Percentiles rank a stretch among this genome's conserved stretches.
phyloP scores from a whole-genome alignment of 2,113 vertebrate species.

The Cariama cristata region DNA sequence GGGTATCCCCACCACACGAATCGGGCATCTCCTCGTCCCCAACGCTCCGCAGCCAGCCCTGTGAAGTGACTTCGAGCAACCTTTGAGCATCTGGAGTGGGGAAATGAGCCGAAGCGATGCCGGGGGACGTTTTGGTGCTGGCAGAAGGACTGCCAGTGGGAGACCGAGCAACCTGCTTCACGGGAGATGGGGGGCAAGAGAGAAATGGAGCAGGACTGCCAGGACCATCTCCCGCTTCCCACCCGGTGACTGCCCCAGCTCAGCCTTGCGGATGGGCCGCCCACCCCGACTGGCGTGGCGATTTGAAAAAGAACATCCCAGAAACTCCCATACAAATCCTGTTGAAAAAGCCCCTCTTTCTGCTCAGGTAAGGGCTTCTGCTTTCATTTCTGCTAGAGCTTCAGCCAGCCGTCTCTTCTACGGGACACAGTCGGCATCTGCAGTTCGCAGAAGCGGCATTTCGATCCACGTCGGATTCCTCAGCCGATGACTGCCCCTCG shows the following conservation, averaged over 20 bases:
- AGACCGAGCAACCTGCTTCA: not conserved
- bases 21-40: not conserved
- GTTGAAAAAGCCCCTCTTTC: not conserved
- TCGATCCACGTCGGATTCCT: not conserved
- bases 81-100: not conserved
- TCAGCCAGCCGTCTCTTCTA: not conserved
- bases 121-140: not conserved
- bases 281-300: accelerated
- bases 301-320: not conserved
- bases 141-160: not conserved
- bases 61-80: not conserved
- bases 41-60: accelerated
- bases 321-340: not conserved
- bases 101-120: not conserved
- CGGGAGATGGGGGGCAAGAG: accelerated
- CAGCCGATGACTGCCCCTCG: not conserved
- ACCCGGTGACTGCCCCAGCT: accelerated
- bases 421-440: accelerated
- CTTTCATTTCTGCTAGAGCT: not conserved
- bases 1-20: accelerated
- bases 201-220: not conserved
- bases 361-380: not conserved
- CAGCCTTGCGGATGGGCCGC: not conserved
- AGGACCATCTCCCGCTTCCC: not conserved
- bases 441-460: accelerated